Base-by-base conservation (phyloP, 2,797 vertebrate genomes). In the Artibeus jamaicensis region DNA sequence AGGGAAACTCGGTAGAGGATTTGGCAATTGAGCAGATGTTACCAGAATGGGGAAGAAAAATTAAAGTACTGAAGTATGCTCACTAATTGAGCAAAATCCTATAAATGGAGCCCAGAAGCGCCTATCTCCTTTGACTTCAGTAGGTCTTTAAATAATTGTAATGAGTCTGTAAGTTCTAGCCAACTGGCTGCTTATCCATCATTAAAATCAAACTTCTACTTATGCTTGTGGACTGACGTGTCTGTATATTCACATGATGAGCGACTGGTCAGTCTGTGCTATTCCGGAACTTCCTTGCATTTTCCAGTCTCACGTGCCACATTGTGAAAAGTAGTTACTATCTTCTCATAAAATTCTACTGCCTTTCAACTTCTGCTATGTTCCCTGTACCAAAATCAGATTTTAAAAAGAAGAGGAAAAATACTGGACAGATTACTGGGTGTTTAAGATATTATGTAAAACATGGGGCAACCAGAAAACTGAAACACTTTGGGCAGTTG, bases 11-110 rank as follows among this genome's bases (percentile, higher is more conserved):
- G 34, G 68, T 37, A 24, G 71, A 92, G 82, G 39, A 95, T 93
- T 65, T 83, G 83, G 53, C 84, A 84, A 89, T 37, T 78, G 59
- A 95, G 83, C 96, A 97, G 95, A 91, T 96, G 81, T 95, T 93
- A 59, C 79, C 34, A 88, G 84, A 95, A 97, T 44, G 39, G 57
- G 29, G 55, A 37, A 21, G 73, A 59, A 46, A 71, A 18, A 37
- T n/a, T 32, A 2, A 57, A 53, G 39, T 37, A 37, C 71, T 34
- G 5, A 96, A 97, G 42, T 6, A 14, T 68, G 78, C 1, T 50
- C 78, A 67, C 26, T 95, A 84, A 76, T 86, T 91, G 59, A 95
- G 34, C 71, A 86, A 97, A 97, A 77, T 3, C 74, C 78, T 34
- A 1, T 68, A 32, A 96, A 89, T 59, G 81, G 86, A 92, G 57